Base-by-base conservation (phyloP, 2,113 vertebrate genomes). In the Psilopsiagon aymara region DNA sequence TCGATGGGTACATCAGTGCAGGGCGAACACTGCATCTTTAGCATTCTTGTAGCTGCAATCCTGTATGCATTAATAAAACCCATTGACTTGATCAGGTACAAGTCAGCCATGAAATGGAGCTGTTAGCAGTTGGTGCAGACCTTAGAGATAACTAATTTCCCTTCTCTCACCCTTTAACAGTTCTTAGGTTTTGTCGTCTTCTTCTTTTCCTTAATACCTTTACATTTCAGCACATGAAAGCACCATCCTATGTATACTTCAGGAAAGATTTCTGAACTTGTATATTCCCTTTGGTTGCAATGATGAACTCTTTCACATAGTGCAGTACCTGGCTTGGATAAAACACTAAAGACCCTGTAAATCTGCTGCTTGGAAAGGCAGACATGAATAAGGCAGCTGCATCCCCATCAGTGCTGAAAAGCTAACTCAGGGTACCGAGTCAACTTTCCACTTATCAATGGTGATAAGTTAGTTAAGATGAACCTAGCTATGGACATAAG, bases 31-130 rank as follows among this genome's bases (percentile, higher is more conserved):
- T 43, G 76, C 69, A 95, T 93, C 92, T 95, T 93, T 95, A 94
- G 80, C 89, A 71, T 71, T 82, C 95, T 52, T 55, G 71, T 43
- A 86, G 94, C 96, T 96, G 73, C 76, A 94, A 96, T 94, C 84
- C 95, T 95, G 66, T 53, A 55, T 80, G 77, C 86, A 91, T 96
- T 96, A 95, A 95, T 96, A 96, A 97, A 98, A 88, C 60, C 81
- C 79, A 83, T 43, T 62, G 53, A 64, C 63, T 91, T 86, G 83
- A 93, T 77, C 81, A 96, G 82, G 92, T 84, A 95, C 74, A 83
- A 93, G 52, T 67, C 81, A 94, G 81, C 71, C 59, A 63, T 3
- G 1, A 86, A 92, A 95, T 67, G 62, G 57, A 89, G 80, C 37
- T 57, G 47, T 7, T 7, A 52, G 75, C n/a, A 57, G 60, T 51